Evolutionary conservation across 2,113 vertebrate species (phyloP), one percentile per base, ranked within the genome.

Genomic region (Telmatochromis bifrenatus): DNA sequence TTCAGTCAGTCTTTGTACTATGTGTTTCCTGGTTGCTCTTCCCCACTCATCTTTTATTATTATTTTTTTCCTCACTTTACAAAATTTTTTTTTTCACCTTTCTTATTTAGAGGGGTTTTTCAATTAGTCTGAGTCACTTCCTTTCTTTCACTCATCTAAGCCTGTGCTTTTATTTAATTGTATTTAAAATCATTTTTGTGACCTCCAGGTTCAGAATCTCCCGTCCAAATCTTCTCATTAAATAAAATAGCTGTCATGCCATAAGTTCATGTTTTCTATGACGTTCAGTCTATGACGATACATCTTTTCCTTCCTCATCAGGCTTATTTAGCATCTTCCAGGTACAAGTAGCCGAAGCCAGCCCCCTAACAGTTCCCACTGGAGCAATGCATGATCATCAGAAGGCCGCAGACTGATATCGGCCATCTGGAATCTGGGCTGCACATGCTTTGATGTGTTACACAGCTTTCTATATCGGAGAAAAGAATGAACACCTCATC

Each of bases 391-490:
- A 37, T 9, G 11, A 70, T 84, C 81, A 65, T 75, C 88, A 84
- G 84, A 65, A 68, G 49, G 56, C 86, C 62, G 1, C 62, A 9
- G 70, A 83, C 79, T 84, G 84, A 86, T 70, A 53, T 84, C 53
- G 79, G 49, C 88, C 90, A 88, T 85, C 86, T 90, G 88, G 42
- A 79, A n/a, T 88, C 53, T 9, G 35, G 42, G 58, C 85, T 88
- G 84, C 83, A 80, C 23, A 60, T 26, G 65, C 91, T 92, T 91
- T 91, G 87, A 91, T 87, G 89, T 93, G 73, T 54, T 47, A 45
- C 90, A 81, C 80, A 19, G 55, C 82, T 88, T 77, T 89, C 83
- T 35, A 79, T 89, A 75, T 84, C 4, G 28, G 81, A 68, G 86
- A 82, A 81, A 86, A 53, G 68, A 90, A 73, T 9, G 60, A 87